These are phyloP conservation scores for Lacanobia oleracea DNA, from an alignment of 2,888 invertebrate genomes.

Conservation along the genomic window DNA sequence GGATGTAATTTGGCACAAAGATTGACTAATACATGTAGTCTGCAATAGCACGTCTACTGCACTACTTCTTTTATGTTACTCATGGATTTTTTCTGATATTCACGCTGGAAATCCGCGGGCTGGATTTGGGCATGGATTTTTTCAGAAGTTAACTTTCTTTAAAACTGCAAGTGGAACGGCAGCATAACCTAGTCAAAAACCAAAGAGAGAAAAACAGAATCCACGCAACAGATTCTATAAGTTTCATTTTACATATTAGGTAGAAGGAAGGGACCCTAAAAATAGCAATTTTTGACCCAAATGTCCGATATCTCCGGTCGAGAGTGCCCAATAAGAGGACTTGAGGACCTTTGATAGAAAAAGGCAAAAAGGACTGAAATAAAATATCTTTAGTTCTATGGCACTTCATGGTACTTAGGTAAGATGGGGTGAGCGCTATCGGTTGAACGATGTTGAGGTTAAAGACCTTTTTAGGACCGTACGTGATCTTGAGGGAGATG, in stretches of 20 bases:
- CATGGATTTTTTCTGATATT: too few species aligned
- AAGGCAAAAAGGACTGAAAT: constrained; percentile 47
- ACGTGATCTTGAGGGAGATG: background rate
- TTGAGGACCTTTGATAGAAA: constrained; percentile 48
- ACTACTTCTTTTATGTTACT: too few species aligned
- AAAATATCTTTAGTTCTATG: constrained; percentile 56
- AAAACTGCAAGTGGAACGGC: background rate
- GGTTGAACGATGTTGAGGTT: constrained; percentile 11
- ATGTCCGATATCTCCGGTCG: constrained; percentile 24
- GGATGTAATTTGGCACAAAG: too few species aligned
- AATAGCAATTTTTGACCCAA: constrained; percentile 35
- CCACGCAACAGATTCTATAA: constrained; percentile 2
- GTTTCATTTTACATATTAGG: constrained; percentile 33
- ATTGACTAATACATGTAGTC: too few species aligned
- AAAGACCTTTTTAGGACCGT: constrained; percentile 6
- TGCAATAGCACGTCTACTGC: too few species aligned
- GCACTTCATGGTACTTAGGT: constrained; percentile 41
- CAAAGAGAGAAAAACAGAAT: background rate
- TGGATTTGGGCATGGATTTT: too few species aligned
- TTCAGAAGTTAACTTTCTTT: too few species aligned
- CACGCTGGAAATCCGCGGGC: too few species aligned
- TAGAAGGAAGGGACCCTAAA: background rate
- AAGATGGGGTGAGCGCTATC: background rate
- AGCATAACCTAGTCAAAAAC: background rate
- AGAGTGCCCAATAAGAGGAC: constrained; percentile 36